These are phyloP conservation scores for Petrocephalus microphthalmus DNA, from an alignment of 2,113 vertebrate species.

Conservation along the genomic window DNA sequence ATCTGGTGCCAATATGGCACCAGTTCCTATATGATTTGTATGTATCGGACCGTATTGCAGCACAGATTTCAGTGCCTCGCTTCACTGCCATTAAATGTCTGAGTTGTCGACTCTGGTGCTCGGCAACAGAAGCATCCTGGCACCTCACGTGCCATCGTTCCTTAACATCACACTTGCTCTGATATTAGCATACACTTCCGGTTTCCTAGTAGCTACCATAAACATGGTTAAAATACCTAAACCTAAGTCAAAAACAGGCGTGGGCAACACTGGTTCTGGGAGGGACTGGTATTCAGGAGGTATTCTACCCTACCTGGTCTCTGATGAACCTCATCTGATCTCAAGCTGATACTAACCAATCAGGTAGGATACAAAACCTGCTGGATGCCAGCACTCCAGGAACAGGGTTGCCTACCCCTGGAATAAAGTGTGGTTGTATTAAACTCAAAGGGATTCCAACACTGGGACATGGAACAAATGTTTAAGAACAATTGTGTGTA, in stretches of 20 bases:
- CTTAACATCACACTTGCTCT: background rate
- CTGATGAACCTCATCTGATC: background rate
- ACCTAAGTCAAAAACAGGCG: background rate
- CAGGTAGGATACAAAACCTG: background rate
- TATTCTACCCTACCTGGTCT: background rate
- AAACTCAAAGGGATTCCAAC: background rate
- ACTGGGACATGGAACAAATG: background rate
- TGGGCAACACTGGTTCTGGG: background rate
- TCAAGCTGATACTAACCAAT: background rate
- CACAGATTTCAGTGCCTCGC: background rate
- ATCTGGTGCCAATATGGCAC: background rate
- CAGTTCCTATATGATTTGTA: background rate
- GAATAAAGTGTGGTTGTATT: background rate
- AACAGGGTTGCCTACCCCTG: background rate
- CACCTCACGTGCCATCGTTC: background rate
- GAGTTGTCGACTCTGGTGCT: background rate
- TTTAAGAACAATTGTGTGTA: background rate
- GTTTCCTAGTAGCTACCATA: background rate
- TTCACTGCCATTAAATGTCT: background rate
- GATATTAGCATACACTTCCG: background rate
- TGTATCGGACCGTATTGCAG: background rate
- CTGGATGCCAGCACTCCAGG: no score
- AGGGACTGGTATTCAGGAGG: background rate
- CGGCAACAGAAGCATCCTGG: background rate
- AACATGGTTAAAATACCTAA: background rate